Percentiles rank a stretch among this genome's conserved stretches.
Conservation (phyloP, 2,888 invertebrate species). For the Podabrus alpinus region DNA sequence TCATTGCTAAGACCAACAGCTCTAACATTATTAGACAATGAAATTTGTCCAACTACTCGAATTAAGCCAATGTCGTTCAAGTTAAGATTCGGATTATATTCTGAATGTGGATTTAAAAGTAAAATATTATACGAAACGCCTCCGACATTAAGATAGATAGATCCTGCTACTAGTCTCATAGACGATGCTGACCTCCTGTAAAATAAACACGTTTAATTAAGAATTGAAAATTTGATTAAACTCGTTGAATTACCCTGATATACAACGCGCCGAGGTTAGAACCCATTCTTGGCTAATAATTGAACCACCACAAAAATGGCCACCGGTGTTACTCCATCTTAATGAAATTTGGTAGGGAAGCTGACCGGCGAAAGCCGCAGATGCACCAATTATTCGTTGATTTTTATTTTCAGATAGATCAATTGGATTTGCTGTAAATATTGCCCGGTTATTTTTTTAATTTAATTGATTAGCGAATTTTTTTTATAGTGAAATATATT, state of each 20-base stretch:
- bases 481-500: neutral
- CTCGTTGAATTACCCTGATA: neutral
- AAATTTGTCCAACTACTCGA: constrained; percentile 13
- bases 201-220: neutral
- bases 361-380: neutral
- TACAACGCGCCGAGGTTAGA: neutral
- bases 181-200: neutral
- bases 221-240: neutral
- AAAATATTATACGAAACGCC: constrained; percentile 53
- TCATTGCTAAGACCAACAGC: neutral
- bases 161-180: constrained; percentile 56
- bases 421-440: neutral
- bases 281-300: neutral
- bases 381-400: neutral
- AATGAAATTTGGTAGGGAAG: constrained; percentile 2
- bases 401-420: neutral
- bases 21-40: neutral
- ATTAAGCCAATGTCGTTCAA: constrained; percentile 34
- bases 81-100: constrained; percentile 48
- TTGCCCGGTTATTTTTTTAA: neutral
- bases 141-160: constrained; percentile 54
- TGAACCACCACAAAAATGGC: neutral
- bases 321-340: neutral
- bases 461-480: too few relatives aligned
- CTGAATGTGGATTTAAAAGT: constrained; percentile 53